Conservation (phyloP, 2,888 invertebrate genomes). For the Tethea ocularis region DNA sequence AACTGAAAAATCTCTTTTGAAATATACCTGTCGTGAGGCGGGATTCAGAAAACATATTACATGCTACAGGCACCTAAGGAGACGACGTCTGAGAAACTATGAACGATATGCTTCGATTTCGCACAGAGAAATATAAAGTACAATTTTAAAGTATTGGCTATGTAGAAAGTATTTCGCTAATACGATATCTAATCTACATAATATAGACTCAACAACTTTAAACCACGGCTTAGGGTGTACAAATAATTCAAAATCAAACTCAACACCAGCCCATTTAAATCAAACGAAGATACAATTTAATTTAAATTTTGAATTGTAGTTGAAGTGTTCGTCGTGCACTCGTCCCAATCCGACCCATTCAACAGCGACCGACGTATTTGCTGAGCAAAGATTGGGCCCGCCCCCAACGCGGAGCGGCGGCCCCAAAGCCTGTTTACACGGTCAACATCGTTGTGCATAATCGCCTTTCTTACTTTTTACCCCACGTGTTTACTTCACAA, state of each 20-base stretch:
- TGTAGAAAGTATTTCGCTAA: not conserved
- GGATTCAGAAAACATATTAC: conserved; percentile 12
- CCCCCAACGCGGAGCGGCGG: conserved; percentile 29
- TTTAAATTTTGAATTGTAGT: conserved; percentile 1
- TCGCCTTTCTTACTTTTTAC: conserved; percentile 62
- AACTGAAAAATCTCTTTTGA: conserved; percentile 36
- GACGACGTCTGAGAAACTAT: not conserved
- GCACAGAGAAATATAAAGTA: not conserved
- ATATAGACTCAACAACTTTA: not conserved
- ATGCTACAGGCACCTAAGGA: not conserved
- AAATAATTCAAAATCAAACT: not conserved
- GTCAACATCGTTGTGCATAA: conserved; percentile 71
- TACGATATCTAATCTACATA: not conserved
- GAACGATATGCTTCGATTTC: not conserved
- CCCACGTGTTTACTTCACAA: conserved; percentile 42
- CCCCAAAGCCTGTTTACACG: conserved; percentile 55
- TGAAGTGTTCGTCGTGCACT: conserved; percentile 19
- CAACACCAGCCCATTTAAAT: not conserved
- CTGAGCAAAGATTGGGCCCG: conserved; percentile 54
- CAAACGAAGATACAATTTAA: not conserved
- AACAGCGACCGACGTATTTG: conserved; percentile 44
- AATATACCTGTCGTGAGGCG: conserved; percentile 18
- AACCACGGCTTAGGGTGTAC: not conserved
- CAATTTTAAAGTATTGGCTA: not conserved
- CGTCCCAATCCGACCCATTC: conserved; percentile 15